phyloP scores from a whole-genome alignment of 2,888 invertebrate genomes.

The Agonopterix subpropinquella region DNA sequence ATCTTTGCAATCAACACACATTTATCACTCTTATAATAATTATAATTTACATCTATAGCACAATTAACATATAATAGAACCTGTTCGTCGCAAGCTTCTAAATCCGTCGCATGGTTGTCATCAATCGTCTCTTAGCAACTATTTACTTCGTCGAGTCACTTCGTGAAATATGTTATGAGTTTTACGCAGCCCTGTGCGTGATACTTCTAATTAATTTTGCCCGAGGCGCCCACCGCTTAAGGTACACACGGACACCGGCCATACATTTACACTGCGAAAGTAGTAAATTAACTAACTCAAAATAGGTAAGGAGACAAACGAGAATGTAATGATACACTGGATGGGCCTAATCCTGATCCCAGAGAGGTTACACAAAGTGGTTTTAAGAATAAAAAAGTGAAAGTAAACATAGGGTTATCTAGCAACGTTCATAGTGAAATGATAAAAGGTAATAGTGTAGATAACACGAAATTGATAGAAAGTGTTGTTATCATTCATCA shows the following conservation, averaged over 20 bases:
- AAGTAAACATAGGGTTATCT: no score
- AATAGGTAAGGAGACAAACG: background rate
- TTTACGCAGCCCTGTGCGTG: conserved; percentile 33
- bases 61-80: conserved; percentile 8
- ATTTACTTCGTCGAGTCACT: conserved; percentile 14
- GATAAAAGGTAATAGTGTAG: no score
- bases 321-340: background rate
- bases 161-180: conserved; percentile 39
- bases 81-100: conserved; percentile 10
- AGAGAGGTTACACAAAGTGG: no score
- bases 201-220: conserved; percentile 45
- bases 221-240: conserved; percentile 27
- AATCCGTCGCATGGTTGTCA: conserved; percentile 12
- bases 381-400: no score
- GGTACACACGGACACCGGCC: background rate
- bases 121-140: conserved; percentile 12
- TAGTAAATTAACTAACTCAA: conserved; percentile 5
- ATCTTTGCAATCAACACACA: conserved; percentile 4
- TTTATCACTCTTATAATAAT: conserved; percentile 8
- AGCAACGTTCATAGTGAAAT: no score
- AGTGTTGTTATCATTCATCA: no score
- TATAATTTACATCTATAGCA: conserved; percentile 12
- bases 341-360: no score
- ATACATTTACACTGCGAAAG: conserved; percentile 2
- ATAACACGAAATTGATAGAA: no score